These are phyloP conservation scores for Scaptomyza montana DNA, from an alignment of 1,140 invertebrate genomes.

Conservation along the genomic window DNA sequence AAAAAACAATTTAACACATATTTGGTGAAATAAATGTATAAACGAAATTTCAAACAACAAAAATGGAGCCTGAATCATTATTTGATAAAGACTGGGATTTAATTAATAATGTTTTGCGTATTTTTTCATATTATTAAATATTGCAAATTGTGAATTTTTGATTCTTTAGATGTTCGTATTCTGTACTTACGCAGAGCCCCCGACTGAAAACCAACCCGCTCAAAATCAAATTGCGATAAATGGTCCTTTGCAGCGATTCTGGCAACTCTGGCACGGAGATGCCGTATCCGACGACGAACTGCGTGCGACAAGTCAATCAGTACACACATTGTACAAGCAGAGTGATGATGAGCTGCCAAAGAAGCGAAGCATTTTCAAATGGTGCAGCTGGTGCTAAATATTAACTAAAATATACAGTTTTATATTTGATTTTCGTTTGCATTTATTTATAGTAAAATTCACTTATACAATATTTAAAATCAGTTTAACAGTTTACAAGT, in stretches of 20 bases:
- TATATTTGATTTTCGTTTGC: constrained; percentile 54
- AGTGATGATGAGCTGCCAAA: constrained; percentile 37
- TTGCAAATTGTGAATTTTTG: constrained; percentile 4
- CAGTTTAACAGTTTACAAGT: constrained; percentile 81
- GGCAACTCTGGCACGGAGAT: constrained; percentile 33
- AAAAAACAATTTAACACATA: constrained; percentile 52
- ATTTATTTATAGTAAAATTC: constrained; percentile 80
- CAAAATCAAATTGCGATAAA: not conserved
- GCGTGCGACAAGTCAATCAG: constrained; percentile 41
- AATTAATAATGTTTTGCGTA: no score
- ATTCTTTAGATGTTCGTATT: constrained; percentile 33
- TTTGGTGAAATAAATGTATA: constrained; percentile 83
- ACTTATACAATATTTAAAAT: constrained; percentile 76
- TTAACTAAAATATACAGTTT: not conserved
- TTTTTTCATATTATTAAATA: not conserved
- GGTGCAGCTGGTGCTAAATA: constrained; percentile 49
- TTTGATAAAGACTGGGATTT: no score
- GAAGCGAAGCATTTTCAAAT: constrained; percentile 2
- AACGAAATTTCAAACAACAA: constrained; percentile 69
- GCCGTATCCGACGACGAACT: constrained; percentile 13
- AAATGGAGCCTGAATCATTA: not conserved
- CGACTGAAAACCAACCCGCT: not conserved
- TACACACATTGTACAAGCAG: constrained; percentile 32
- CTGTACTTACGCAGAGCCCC: constrained; percentile 38
- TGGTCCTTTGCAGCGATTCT: constrained; percentile 28